Evolutionary conservation across 1,140 invertebrate species (phyloP), one percentile per base, ranked within the genome.

Genomic region (Agraylea sexmaculata): DNA sequence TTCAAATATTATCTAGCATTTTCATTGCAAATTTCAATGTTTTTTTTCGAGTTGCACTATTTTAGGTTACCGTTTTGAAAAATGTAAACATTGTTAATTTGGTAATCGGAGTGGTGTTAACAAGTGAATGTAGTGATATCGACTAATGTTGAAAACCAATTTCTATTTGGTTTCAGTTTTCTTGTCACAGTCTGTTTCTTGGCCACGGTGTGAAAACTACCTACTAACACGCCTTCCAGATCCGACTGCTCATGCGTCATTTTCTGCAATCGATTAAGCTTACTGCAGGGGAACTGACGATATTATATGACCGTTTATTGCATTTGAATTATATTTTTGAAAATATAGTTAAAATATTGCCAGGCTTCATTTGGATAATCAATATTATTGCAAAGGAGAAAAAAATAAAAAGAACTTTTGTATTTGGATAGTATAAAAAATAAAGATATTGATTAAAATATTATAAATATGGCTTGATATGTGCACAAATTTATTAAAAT

Each of bases 171-270:
- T n/a, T n/a, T n/a, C n/a, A n/a, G n/a, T n/a, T n/a, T n/a, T n/a
- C n/a, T 28, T 37, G 41, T 43, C 35, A 43, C 41, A 20, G 34
- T 30, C 35, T 30, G 20, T 37, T 43, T 37, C 41, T 22, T 12
- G 7, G 13, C 7, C 16, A 7, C 5, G 6, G 13, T 16, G 30
- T 11, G 16, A 12, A 31, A 12, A 13, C 7, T 5, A 16, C 13
- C 13, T 7, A 13, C 7, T 6, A 16, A 6, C 6, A 31, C 13
- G n/a, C n/a, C n/a, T n/a, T n/a, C n/a, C n/a, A n/a, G n/a, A n/a
- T 31, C 30, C 5, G 5, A 6, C 7, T 16, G 40, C 40, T 35
- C 40, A 42, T 42, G 40, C 40, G 40, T 19, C 32, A 11, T 7
- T 31, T 16, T 6, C 10, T 5, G 10, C 30, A 5, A 12, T 16